A percentile compares a stretch with the other conserved stretches of the same genome.
phyloP scores from a whole-genome alignment of 2,888 invertebrate genomes.

The Myopa testacea region DNA sequence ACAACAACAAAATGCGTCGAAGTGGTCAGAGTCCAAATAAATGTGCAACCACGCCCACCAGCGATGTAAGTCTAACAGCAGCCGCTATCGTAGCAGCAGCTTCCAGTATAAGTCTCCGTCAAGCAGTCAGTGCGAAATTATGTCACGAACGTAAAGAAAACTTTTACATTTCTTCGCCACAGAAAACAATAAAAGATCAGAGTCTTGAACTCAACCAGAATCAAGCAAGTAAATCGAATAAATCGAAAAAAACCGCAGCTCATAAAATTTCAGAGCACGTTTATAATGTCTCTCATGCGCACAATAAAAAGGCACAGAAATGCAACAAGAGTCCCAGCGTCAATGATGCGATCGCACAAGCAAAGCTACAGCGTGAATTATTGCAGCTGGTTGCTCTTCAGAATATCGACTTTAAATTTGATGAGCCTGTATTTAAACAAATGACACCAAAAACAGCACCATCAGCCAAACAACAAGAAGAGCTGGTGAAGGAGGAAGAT shows the following conservation, averaged over 20 bases:
- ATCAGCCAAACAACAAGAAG: conserved; percentile 6
- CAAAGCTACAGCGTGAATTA: conserved; percentile 56
- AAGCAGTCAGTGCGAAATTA: conserved; percentile 58
- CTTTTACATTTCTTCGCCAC: conserved; percentile 66
- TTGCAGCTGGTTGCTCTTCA: conserved; percentile 62
- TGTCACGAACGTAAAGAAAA: conserved; percentile 64
- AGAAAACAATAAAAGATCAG: conserved; percentile 55
- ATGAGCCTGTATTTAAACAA: conserved; percentile 52
- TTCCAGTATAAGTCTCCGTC: conserved; percentile 49
- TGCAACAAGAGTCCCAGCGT: conserved; percentile 47
- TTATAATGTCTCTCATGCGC: conserved; percentile 62
- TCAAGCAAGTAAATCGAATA: conserved; percentile 37
- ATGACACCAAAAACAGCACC: conserved; percentile 13
- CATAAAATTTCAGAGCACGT: conserved; percentile 66
- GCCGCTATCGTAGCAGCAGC: conserved; percentile 22
- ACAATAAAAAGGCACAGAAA: conserved; percentile 42
- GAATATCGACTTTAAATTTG: conserved; percentile 65
- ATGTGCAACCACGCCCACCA: conserved; percentile 2
- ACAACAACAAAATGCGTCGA: conserved; percentile 59
- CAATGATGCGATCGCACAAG: conserved; percentile 45
- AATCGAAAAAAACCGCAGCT: conserved; percentile 58
- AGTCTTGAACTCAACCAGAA: not conserved
- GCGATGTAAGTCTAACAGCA: not conserved
- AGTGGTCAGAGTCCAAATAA: conserved; percentile 50
- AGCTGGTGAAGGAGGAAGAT: conserved; percentile 1